Percentiles rank a stretch among this genome's conserved stretches.
Evolutionary conservation across 2,797 vertebrate species (phyloP).

Genomic region (Tenualosa thibaudeaui): DNA sequence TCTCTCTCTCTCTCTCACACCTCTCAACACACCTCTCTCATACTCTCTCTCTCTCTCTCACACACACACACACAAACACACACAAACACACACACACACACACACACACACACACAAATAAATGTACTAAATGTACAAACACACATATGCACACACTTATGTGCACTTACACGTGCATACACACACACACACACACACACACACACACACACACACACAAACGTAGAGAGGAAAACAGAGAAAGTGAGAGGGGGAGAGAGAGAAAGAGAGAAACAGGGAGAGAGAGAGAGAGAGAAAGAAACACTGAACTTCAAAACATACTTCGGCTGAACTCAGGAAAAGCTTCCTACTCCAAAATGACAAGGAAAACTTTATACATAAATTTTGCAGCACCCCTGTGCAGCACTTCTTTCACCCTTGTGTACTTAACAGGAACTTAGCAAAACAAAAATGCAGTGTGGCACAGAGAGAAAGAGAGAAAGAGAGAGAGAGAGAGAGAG

Average conservation of each 20-base stretch:
- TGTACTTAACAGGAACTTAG: not conserved
- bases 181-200: constrained; percentile 14
- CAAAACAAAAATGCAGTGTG: not conserved
- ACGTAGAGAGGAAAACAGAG: not conserved
- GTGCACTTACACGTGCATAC: not conserved
- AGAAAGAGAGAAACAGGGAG: too few species aligned
- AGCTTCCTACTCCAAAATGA: not conserved
- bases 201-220: not conserved
- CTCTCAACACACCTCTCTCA: too few species aligned
- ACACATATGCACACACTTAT: not conserved
- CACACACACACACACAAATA: not conserved
- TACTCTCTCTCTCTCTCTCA: too few species aligned
- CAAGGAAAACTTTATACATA: not conserved
- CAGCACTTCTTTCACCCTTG: not conserved
- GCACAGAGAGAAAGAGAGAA: not conserved
- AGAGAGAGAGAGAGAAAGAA: too few species aligned
- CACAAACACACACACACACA: constrained; percentile 39
- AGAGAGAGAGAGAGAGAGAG: constrained; percentile 3
- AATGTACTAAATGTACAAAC: not conserved
- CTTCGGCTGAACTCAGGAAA: not conserved
- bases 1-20: too few species aligned
- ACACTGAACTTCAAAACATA: not conserved
- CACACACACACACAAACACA: not conserved
- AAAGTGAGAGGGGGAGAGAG: too few species aligned
- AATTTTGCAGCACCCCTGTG: not conserved